These are phyloP conservation scores for Anadara kagoshimensis DNA, from an alignment of 1,140 invertebrate genomes.

Conservation along the genomic window DNA sequence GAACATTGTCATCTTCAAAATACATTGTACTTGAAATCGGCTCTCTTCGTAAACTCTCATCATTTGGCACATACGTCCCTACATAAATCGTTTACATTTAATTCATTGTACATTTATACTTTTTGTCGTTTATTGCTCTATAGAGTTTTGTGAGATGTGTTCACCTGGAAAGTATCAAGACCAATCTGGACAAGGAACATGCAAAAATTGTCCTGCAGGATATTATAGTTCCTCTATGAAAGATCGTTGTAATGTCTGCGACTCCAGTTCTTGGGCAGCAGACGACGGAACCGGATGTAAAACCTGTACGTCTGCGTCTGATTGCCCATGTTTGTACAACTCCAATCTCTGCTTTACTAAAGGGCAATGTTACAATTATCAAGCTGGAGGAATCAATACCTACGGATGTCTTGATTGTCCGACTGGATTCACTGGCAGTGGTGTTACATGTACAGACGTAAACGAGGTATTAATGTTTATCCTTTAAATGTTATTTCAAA, in stretches of 20 bases:
- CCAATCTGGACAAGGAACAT: slow-evolving; percentile 25
- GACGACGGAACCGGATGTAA: slow-evolving; percentile 27
- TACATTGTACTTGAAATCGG: no score
- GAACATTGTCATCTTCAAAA: no score
- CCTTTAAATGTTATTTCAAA: no score
- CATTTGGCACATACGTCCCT: no score
- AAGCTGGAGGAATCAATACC: slow-evolving; percentile 21
- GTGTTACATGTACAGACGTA: slow-evolving; percentile 69
- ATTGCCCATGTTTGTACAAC: slow-evolving; percentile 39
- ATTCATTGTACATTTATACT: neutral
- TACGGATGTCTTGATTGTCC: slow-evolving; percentile 86
- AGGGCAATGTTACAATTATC: slow-evolving; percentile 28
- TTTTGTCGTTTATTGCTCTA: neutral
- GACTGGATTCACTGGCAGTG: slow-evolving; percentile 87
- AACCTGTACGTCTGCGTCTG: slow-evolving; percentile 4
- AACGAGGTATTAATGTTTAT: slow-evolving; percentile 45
- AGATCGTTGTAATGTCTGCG: slow-evolving; percentile 39
- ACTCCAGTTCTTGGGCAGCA: slow-evolving; percentile 29
- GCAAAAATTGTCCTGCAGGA: slow-evolving; percentile 41
- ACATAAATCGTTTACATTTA: no score
- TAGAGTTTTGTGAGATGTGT: slow-evolving; percentile 47
- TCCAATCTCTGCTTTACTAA: slow-evolving; percentile 20
- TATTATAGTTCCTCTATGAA: slow-evolving; percentile 41
- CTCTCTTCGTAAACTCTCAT: no score
- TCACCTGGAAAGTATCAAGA: slow-evolving; percentile 47